Evolutionary conservation across 2,797 vertebrate species (phyloP).

Genomic region (Lagocephalus sceleratus): DNA sequence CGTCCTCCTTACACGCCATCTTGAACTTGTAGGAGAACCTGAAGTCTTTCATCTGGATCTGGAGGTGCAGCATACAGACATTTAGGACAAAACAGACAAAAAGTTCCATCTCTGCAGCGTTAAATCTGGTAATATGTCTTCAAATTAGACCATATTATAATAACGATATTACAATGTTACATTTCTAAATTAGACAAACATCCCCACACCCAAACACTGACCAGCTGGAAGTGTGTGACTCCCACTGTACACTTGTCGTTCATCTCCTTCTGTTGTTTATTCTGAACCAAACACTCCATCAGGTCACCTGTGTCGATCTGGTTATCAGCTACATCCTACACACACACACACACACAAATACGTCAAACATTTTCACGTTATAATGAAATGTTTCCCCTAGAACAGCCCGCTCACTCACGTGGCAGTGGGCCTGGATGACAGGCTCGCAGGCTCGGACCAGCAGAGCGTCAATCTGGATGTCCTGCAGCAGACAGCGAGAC

Average conservation of each 20-base stretch:
- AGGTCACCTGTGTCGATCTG: conserved; percentile 94
- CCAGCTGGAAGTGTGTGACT: conserved; percentile 96
- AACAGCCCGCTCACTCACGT: conserved; percentile 74
- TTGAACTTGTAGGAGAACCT: conserved; percentile 98
- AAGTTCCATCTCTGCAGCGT: too few species aligned
- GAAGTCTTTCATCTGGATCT: conserved; percentile 99
- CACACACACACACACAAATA: not conserved
- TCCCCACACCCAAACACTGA: conserved; percentile 55
- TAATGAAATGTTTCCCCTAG: too few species aligned
- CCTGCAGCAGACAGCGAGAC: conserved; percentile 68
- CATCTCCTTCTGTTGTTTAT: conserved; percentile 98
- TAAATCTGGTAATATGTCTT: too few species aligned
- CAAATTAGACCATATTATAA: too few species aligned
- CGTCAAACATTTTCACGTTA: not conserved
- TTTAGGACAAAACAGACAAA: too few species aligned
- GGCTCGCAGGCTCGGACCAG: conserved; percentile 93
- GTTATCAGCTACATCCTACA: conserved; percentile 92
- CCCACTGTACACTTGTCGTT: conserved; percentile 93
- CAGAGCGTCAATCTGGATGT: conserved; percentile 95
- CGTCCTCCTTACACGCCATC: conserved; percentile 97
- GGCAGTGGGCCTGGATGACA: conserved; percentile 90
- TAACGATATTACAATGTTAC: too few species aligned
- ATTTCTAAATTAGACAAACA: too few species aligned
- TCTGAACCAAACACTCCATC: conserved; percentile 95
- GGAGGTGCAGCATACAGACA: not conserved